Evolutionary conservation across 2,797 vertebrate species (phyloP), one percentile per base, ranked within the genome.

Genomic region (Peromyscus eremicus): DNA sequence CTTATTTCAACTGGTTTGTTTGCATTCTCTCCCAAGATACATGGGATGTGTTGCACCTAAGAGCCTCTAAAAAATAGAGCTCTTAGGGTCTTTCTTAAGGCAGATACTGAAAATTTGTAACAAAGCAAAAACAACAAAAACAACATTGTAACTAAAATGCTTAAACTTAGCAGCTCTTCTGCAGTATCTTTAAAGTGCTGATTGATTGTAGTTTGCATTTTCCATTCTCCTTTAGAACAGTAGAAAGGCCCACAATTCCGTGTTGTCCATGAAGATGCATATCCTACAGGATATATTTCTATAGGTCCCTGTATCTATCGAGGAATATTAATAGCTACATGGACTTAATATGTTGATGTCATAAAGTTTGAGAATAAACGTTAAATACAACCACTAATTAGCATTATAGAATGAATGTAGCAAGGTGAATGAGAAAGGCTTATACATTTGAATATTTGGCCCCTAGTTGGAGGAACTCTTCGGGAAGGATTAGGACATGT

Each of bases 1-100:
- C 32, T 71, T 92, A 94, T 92, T 96, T 95, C 87, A 95, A 85
- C 49, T 82, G 62, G 34, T 21, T 96, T 2, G 85, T 94, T 95
- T 93, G 49, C 29, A 66, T 95, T 88, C 81, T 60, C 34, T 90
- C 83, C 80, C 77, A 92, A 92, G 34, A 95, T 92, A 55, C 21
- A 23, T 95, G 82, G 71, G 49, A 79, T 91, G 27, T 91, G 46
- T 27, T 84, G 8, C 71, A 96, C 76, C 88, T 5, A 68, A 57
- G 27, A 83, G 88, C 73, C 43, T 81, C 75, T 25, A 73, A 60
- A 32, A 92, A n/a, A 91, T 7, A 94, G 13, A 8, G 23, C 46
- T 94, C 83, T 91, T 73, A 57, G 66, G 80, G 34, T 76, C 13
- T 46, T 87, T 86, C 40, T 92, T 66, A 95, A 82, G 19, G 29